phyloP scores from a whole-genome alignment of 2,888 invertebrate species.

The Oxycera nigricornis region DNA sequence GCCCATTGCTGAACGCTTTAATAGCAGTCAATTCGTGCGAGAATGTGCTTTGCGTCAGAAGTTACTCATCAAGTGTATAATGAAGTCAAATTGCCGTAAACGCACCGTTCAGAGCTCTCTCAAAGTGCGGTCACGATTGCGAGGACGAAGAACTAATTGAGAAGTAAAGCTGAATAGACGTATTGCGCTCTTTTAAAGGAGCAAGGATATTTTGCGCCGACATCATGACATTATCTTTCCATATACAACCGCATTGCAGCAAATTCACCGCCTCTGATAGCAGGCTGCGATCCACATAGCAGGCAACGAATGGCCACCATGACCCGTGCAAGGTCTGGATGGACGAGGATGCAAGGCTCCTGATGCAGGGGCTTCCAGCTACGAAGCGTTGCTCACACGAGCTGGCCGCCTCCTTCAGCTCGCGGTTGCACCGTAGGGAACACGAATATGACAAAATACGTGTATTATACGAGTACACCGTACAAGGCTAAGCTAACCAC shows the following conservation, averaged over 20 bases:
- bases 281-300: slow-evolving; percentile 20
- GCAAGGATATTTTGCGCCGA: slow-evolving; percentile 35
- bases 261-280: slow-evolving; percentile 24
- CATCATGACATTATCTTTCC: slow-evolving; percentile 30
- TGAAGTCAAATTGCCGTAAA: neutral
- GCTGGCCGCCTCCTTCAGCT: neutral
- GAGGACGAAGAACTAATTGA: slow-evolving; percentile 5
- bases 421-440: neutral
- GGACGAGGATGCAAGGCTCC: slow-evolving; percentile 14
- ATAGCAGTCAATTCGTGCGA: too few relatives aligned
- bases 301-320: slow-evolving; percentile 10
- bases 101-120: slow-evolving; percentile 19
- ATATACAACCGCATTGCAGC: slow-evolving; percentile 37
- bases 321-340: slow-evolving; percentile 14
- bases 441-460: slow-evolving; percentile 13
- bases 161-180: slow-evolving; percentile 2
- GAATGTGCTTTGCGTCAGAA: too few relatives aligned
- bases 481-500: slow-evolving; percentile 12
- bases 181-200: slow-evolving; percentile 9
- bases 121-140: neutral
- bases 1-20: too few relatives aligned
- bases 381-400: neutral
- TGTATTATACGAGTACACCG: slow-evolving; percentile 24
- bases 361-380: neutral
- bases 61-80: too few relatives aligned